These are phyloP conservation scores for Notothenia rossii DNA, from an alignment of 2,113 vertebrate species.

Conservation along the genomic window DNA sequence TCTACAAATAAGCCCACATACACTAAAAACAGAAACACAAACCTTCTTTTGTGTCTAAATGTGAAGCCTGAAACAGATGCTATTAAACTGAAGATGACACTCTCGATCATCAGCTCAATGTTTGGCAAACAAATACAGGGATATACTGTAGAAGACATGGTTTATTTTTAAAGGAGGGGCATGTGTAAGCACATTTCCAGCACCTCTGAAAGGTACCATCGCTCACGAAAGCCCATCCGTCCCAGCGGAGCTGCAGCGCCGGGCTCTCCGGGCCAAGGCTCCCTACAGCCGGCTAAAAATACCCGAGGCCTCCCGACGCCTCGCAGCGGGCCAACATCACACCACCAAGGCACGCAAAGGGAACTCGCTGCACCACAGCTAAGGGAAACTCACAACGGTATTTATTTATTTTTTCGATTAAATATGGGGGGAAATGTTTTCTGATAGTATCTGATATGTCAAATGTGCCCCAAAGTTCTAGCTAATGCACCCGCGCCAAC, in stretches of 20 bases:
- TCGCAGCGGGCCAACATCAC: constrained; percentile 43
- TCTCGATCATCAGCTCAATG: constrained; percentile 16
- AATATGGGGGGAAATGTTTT: background rate
- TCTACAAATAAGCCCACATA: background rate
- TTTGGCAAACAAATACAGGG: constrained; percentile 22
- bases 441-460: background rate
- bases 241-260: constrained; percentile 66
- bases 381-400: background rate
- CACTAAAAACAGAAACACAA: background rate
- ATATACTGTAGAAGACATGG: background rate
- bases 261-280: constrained; percentile 62
- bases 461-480: too few species aligned
- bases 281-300: constrained; percentile 77
- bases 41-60: background rate
- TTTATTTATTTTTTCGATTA: background rate
- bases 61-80: constrained; percentile 11
- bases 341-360: constrained; percentile 18
- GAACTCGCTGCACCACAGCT: background rate
- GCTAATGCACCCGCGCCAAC: background rate
- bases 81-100: constrained; percentile 26
- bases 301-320: constrained; percentile 68
- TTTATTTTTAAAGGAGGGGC: constrained; percentile 53
- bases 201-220: constrained; percentile 68
- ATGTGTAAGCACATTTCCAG: constrained; percentile 60
- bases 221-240: constrained; percentile 57